These are phyloP conservation scores for Dolichoris vasculosae DNA, from an alignment of 1,140 invertebrate species.

Conservation along the genomic window DNA sequence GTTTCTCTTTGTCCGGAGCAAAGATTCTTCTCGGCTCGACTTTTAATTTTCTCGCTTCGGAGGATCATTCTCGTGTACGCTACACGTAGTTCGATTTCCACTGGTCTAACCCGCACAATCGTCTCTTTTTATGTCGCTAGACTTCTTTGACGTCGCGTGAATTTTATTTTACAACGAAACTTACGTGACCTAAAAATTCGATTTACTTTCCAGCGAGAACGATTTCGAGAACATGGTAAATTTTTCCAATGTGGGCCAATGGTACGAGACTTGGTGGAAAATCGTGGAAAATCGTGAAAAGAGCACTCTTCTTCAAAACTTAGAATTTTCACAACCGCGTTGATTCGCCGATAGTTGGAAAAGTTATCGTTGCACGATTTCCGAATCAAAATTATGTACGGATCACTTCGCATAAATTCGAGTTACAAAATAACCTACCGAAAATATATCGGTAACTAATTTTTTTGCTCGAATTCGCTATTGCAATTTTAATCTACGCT, in stretches of 20 bases:
- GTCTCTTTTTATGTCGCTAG: not conserved
- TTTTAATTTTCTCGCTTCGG: not conserved
- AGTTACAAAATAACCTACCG: too few species aligned
- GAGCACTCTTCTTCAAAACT: not conserved
- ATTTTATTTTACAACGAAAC: not conserved
- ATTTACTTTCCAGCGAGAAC: not conserved
- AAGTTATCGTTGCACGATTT: not conserved
- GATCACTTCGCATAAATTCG: not conserved
- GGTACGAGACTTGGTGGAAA: too few species aligned
- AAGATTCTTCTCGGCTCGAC: not conserved
- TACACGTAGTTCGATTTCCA: not conserved
- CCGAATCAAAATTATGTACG: not conserved
- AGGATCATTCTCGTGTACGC: not conserved
- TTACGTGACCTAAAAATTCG: not conserved
- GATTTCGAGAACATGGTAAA: not conserved
- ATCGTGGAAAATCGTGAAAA: not conserved
- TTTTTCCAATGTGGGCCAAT: not conserved
- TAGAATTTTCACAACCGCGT: not conserved
- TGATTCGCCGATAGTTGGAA: not conserved
- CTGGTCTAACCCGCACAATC: not conserved
- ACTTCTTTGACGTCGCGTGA: not conserved
- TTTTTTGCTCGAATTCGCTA: not conserved
- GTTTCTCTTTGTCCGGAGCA: not conserved
- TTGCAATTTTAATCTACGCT: too few species aligned
- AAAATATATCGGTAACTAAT: not conserved